Percentiles rank a stretch among this genome's conserved stretches.
Conservation (phyloP, 2,797 vertebrate genomes). For the Thaleichthys pacificus region DNA sequence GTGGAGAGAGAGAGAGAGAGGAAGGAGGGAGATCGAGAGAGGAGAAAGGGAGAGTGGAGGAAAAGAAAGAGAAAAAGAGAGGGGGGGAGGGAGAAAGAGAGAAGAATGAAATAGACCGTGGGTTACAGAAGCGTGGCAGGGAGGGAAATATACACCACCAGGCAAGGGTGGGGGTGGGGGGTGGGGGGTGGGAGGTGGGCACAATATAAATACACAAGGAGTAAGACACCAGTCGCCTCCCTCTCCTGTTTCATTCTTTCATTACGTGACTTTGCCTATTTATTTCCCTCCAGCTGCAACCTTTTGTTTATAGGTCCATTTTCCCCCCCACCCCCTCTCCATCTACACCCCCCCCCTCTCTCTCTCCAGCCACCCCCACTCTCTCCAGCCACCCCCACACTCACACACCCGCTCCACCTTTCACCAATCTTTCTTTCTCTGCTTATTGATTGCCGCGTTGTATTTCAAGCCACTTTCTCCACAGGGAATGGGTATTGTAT, state of each 20-base stretch:
- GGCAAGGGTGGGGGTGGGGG: constrained; percentile 9
- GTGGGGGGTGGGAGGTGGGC: background rate
- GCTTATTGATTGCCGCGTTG: constrained; percentile 26
- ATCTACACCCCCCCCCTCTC: too few relatives aligned
- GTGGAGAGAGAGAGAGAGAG: constrained; percentile 7
- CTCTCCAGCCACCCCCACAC: too few relatives aligned
- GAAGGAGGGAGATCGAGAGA: background rate
- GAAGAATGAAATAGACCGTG: background rate
- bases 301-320: constrained; percentile 20
- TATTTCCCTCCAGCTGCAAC: constrained; percentile 8
- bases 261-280: background rate
- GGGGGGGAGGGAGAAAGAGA: background rate
- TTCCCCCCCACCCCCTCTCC: background rate
- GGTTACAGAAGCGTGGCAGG: constrained; percentile 14
- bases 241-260: constrained; percentile 2
- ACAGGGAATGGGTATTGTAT: constrained; percentile 26
- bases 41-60: constrained; percentile 2
- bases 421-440: constrained; percentile 2
- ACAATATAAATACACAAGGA: constrained; percentile 30
- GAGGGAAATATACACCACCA: constrained; percentile 24
- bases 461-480: constrained; percentile 27
- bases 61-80: background rate
- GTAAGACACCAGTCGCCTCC: constrained; percentile 16
- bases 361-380: too few relatives aligned
- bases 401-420: background rate